Conservation (phyloP, 2,113 vertebrate species). For the Grantiella picta region DNA sequence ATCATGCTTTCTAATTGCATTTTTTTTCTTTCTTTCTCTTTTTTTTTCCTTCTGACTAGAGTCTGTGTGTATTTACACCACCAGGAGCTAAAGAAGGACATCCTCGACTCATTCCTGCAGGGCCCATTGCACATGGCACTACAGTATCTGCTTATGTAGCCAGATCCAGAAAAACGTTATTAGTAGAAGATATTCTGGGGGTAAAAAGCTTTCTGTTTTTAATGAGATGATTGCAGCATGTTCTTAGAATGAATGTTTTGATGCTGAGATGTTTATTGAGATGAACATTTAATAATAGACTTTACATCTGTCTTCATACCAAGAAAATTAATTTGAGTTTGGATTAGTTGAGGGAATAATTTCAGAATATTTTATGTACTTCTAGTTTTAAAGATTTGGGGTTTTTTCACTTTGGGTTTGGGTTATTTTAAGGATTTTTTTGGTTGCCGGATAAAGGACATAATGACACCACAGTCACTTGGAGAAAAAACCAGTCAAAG, state of each 20-base stretch:
- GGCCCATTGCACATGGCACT: slow-evolving; percentile 89
- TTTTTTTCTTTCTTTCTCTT: background rate
- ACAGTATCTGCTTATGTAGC: slow-evolving; percentile 96
- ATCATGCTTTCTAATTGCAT: background rate
- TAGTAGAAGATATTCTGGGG: slow-evolving; percentile 94
- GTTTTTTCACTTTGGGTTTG: rapidly evolving
- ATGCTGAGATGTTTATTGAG: background rate
- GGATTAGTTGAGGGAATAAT: background rate
- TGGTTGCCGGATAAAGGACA: background rate
- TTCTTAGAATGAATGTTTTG: background rate
- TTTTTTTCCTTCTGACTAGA: slow-evolving; percentile 73
- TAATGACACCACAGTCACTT: background rate
- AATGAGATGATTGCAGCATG: background rate
- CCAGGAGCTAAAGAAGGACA: slow-evolving; percentile 89
- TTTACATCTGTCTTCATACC: background rate
- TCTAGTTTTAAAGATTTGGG: background rate
- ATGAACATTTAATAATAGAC: background rate
- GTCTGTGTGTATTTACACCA: slow-evolving; percentile 93
- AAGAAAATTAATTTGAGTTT: background rate
- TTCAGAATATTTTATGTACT: background rate
- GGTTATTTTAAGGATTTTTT: background rate
- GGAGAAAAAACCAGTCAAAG: background rate
- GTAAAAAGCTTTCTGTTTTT: slow-evolving; percentile 67
- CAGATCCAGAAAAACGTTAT: slow-evolving; percentile 90
- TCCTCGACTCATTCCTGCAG: slow-evolving; percentile 86